Base-by-base conservation (phyloP, 2,888 invertebrate genomes). In the Acronicta leporina region DNA sequence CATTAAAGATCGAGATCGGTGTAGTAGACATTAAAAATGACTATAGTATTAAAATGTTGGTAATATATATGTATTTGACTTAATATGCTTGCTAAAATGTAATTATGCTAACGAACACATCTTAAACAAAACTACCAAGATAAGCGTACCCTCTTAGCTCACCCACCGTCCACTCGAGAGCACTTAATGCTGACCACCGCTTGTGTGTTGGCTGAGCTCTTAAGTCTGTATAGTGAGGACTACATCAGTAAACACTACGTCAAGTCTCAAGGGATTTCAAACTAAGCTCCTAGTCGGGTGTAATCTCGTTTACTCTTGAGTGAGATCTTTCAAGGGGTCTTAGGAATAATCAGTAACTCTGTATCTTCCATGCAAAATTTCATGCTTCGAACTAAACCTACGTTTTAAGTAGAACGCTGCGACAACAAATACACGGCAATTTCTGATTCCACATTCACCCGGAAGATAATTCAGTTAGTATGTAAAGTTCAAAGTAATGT, bases 131-230 rank as follows among this genome's bases (percentile, higher is more conserved):
- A 33, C 11, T 11, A 1, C 11, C 11, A 10, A 30, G 30, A 30
- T 30, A 30, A 35, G 5, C 20, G 44, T 27, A 41, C 25, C 20
- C 27, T 14, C 33, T 55, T 15, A 47, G 43, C 27, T 27, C 27
- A 27, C 20, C 14, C 30, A 10, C 56, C 33, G n/a, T 15, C 50
- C 9, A 27, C 20, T 48, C 50, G 15, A 66, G 54, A 43, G 57
- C 43, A 13, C 72, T 45, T 35, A 20, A 25, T 25, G 38, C 66
- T 58, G 57, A 44, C 70, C 55, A 47, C 16, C 38, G 43, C 42
- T 30, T 13, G 25, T 51, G 0, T 43, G 44, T 61, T 61, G 41
- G 44, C 11, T 20, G n/a, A 30, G 42, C 68, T 57, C 73, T 69
- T n/a, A 53, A 53, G 25, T 5, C 5, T 10, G 30, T 38, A 53